These are phyloP conservation scores for Motacilla alba DNA, from an alignment of 2,113 vertebrate genomes.

Conservation along the genomic window DNA sequence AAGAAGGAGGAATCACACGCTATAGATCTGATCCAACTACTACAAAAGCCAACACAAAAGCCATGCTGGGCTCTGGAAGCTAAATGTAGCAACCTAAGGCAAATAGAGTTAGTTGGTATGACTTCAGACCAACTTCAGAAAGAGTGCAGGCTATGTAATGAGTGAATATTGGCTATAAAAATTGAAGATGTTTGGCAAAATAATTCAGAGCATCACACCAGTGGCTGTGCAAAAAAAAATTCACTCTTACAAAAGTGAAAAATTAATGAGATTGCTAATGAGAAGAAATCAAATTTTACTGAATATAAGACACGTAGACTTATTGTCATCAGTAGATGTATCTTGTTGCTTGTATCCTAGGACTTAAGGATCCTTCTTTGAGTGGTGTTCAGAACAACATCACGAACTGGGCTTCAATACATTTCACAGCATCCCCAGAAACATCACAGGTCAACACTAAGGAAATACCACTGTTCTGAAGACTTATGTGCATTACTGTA, in stretches of 20 bases:
- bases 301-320: not conserved
- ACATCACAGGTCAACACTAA: not conserved
- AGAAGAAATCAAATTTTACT: not conserved
- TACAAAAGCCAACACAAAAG: not conserved
- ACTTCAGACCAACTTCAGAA: not conserved
- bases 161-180: not conserved
- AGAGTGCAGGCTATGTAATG: not conserved
- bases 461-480: not conserved
- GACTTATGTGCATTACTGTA: not conserved
- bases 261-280: not conserved
- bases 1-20: not conserved
- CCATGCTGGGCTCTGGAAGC: not conserved
- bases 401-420: not conserved
- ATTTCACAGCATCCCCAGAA: not conserved
- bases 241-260: not conserved
- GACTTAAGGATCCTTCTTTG: not conserved
- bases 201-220: not conserved
- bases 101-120: not conserved
- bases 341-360: not conserved
- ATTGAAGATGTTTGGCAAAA: not conserved
- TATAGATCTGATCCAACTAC: not conserved
- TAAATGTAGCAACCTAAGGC: not conserved
- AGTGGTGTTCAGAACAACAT: not conserved
- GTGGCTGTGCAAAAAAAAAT: not conserved
- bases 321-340: not conserved